Conservation (phyloP, 1,140 invertebrate species). For the Plodia interpunctella region DNA sequence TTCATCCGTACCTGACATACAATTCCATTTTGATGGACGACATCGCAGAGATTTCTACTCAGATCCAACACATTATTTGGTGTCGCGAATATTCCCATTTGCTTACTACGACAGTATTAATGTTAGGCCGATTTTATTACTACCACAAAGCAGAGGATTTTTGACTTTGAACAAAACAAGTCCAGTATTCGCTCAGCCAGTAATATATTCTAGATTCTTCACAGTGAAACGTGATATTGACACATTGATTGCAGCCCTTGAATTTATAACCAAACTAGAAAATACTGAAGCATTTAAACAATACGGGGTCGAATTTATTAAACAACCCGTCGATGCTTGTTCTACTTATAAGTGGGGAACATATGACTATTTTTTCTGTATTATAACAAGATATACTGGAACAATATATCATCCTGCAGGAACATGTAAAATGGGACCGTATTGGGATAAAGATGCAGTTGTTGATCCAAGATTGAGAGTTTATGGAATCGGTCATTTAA, state of each 20-base stretch:
- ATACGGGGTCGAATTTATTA: slow-evolving; percentile 76
- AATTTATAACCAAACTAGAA: slow-evolving; percentile 72
- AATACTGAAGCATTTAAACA: slow-evolving; percentile 77
- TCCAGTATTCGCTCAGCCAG: slow-evolving; percentile 83
- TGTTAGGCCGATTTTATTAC: slow-evolving; percentile 78
- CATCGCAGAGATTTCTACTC: slow-evolving; percentile 36
- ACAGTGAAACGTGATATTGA: slow-evolving; percentile 79
- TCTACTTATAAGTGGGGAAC: slow-evolving; percentile 78
- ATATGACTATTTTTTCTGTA: slow-evolving; percentile 84
- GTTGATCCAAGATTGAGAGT: slow-evolving; percentile 83
- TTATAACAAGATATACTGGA: slow-evolving; percentile 80
- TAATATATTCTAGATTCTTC: slow-evolving; percentile 88
- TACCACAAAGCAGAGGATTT: slow-evolving; percentile 83
- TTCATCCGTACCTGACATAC: slow-evolving; percentile 78
- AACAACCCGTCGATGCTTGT: slow-evolving; percentile 79
- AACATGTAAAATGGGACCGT: slow-evolving; percentile 89
- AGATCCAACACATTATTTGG: slow-evolving; percentile 37
- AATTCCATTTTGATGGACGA: slow-evolving; percentile 67
- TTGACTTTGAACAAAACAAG: slow-evolving; percentile 81
- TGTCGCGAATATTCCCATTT: slow-evolving; percentile 52
- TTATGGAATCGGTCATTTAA: slow-evolving; percentile 80
- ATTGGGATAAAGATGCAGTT: slow-evolving; percentile 80
- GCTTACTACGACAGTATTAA: slow-evolving; percentile 65
- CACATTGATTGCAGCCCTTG: slow-evolving; percentile 79
- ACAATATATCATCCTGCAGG: slow-evolving; percentile 87